A percentile compares a stretch with the other conserved stretches of the same genome.
phyloP scores from a whole-genome alignment of 2,888 invertebrate genomes.

The Automeris io region DNA sequence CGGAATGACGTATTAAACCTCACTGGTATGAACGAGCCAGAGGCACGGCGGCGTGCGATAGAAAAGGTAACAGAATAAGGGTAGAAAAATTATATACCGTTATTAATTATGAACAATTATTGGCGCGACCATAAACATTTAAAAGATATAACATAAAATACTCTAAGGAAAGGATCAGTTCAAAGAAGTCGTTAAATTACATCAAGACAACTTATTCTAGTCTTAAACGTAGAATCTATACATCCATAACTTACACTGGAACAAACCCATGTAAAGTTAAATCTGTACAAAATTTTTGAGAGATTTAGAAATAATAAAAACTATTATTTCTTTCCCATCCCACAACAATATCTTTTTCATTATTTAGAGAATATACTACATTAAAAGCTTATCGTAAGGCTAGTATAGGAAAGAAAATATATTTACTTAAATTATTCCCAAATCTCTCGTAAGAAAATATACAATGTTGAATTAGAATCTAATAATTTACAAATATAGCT shows the following conservation, averaged over 20 bases:
- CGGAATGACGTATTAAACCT: too few relatives aligned
- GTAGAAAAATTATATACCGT: too few relatives aligned
- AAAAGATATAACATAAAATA: background rate
- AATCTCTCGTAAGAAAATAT: constrained; percentile 2
- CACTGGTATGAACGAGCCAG: too few relatives aligned
- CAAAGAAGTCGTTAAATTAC: constrained; percentile 1
- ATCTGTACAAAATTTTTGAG: constrained; percentile 6
- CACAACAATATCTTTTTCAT: too few relatives aligned
- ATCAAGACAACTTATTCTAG: background rate
- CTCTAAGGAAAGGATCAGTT: constrained; percentile 5
- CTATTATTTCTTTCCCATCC: background rate
- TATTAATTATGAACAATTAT: too few relatives aligned
- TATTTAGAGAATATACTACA: too few relatives aligned
- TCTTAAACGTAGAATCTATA: background rate
- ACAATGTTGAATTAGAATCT: constrained; percentile 5
- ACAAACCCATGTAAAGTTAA: constrained; percentile 12
- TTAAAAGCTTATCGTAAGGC: too few relatives aligned
- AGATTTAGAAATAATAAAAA: constrained; percentile 4
- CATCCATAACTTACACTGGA: constrained; percentile 36
- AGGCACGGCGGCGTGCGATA: too few relatives aligned
- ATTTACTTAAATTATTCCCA: background rate
- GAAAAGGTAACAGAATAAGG: too few relatives aligned
- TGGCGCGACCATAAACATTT: too few relatives aligned
- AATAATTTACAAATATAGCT: constrained; percentile 19
- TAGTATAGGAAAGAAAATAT: too few relatives aligned